Conservation (phyloP, 2,113 vertebrate species). For the Amphilophus citrinellus region DNA sequence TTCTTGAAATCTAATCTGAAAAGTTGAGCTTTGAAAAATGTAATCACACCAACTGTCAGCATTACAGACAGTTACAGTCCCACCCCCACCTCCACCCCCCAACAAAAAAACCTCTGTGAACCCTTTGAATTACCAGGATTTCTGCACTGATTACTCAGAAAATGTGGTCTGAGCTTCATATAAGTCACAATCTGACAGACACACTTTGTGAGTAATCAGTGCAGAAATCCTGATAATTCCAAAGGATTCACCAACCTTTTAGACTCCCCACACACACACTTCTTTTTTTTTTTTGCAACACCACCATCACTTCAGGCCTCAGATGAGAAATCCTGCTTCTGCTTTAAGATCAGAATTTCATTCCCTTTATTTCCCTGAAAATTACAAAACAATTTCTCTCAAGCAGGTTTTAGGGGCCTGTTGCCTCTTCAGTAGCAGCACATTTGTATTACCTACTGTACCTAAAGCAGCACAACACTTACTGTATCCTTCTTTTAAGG, state of each 20-base stretch:
- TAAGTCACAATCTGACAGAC: neutral
- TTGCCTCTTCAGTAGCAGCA: neutral
- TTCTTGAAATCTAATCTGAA: slow-evolving; percentile 4
- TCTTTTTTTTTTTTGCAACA: neutral
- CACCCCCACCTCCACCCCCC: neutral
- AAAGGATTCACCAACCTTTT: neutral
- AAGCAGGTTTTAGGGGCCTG: neutral
- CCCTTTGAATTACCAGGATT: neutral
- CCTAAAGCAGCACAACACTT: neutral
- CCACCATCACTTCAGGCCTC: neutral
- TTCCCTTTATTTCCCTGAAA: neutral
- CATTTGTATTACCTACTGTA: neutral
- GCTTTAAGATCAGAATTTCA: neutral
- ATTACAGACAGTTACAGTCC: neutral
- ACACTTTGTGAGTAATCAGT: slow-evolving; percentile 3
- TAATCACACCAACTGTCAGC: neutral
- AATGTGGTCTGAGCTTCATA: neutral
- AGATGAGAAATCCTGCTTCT: neutral
- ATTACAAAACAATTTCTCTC: neutral
- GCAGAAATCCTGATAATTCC: slow-evolving; percentile 3
- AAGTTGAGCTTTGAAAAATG: neutral
- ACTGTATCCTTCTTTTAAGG: neutral
- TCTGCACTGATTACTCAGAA: neutral
- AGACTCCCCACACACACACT: neutral
- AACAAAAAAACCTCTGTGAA: neutral